These are phyloP conservation scores for Zaprionus capensis DNA, from an alignment of 1,140 invertebrate species.

Conservation along the genomic window DNA sequence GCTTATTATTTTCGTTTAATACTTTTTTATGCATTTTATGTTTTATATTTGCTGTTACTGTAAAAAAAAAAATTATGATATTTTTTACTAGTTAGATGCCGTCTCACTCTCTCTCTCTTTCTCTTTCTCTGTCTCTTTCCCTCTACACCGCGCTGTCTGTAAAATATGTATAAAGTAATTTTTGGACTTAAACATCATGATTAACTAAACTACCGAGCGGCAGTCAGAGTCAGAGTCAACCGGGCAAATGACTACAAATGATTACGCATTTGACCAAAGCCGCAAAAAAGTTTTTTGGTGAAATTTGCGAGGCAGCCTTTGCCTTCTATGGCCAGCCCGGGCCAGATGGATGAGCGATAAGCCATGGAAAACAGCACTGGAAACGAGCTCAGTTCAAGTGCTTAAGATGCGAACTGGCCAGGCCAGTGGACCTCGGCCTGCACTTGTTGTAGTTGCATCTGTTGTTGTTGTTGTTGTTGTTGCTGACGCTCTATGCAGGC, in stretches of 20 bases:
- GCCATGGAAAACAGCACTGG: conserved; percentile 57
- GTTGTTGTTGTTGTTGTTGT: conserved; percentile 33
- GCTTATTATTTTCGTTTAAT: conserved; percentile 78
- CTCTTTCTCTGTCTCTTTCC: background rate
- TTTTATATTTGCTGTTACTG: conserved; percentile 7
- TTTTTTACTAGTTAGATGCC: background rate
- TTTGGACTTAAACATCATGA: conserved; percentile 77
- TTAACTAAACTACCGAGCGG: conserved; percentile 68
- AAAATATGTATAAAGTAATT: conserved; percentile 76
- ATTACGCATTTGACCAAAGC: conserved; percentile 65
- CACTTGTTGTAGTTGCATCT: conserved; percentile 59
- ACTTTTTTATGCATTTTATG: conserved; percentile 35
- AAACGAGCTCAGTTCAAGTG: conserved; percentile 69
- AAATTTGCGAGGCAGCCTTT: conserved; percentile 51
- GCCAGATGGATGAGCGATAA: conserved; percentile 51
- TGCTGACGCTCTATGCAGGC: conserved; percentile 45
- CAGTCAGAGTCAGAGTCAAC: conserved; percentile 29
- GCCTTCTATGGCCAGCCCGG: conserved; percentile 41
- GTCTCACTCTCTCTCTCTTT: background rate
- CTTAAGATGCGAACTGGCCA: conserved; percentile 55
- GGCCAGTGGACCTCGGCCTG: conserved; percentile 50
- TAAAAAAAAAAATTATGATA: conserved; percentile 10
- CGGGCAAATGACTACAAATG: conserved; percentile 74
- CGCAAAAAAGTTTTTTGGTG: conserved; percentile 47
- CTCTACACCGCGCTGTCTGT: conserved; percentile 5